phyloP scores from a whole-genome alignment of 2,888 invertebrate species.

The Orchestes rusci region DNA sequence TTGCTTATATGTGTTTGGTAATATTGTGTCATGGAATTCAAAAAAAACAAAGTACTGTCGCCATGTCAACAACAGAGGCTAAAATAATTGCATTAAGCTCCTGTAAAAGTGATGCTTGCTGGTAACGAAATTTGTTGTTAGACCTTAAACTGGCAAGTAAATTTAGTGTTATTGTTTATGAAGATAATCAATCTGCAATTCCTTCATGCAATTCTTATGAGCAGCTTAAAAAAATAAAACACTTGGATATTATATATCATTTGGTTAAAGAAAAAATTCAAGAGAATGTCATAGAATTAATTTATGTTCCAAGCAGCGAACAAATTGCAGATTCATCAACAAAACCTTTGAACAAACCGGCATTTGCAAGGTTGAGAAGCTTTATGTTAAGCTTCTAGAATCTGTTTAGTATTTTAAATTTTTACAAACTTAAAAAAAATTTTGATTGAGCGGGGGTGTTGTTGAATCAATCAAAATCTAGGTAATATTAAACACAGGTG shows the following conservation, averaged over 20 bases:
- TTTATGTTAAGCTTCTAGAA: not conserved
- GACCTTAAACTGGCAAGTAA: not conserved
- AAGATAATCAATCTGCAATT: too few species aligned
- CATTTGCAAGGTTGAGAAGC: slow-evolving; percentile 3
- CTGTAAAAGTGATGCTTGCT: slow-evolving; percentile 4
- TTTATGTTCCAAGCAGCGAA: slow-evolving; percentile 6
- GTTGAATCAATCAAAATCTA: too few species aligned
- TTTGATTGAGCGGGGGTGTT: slow-evolving; percentile 3
- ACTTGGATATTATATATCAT: too few species aligned
- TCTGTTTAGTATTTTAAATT: not conserved
- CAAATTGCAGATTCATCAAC: slow-evolving; percentile 11
- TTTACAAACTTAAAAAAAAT: not conserved
- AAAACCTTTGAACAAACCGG: slow-evolving; percentile 8
- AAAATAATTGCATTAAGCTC: slow-evolving; percentile 30
- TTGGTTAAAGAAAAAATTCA: slow-evolving; percentile 12
- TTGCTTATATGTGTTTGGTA: slow-evolving; percentile 3
- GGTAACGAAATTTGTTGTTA: slow-evolving; percentile 3
- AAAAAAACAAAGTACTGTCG: slow-evolving; percentile 28
- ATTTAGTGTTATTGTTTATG: slow-evolving; percentile 1
- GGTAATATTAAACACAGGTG: too few species aligned
- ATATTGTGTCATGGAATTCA: slow-evolving; percentile 4
- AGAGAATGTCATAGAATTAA: slow-evolving; percentile 10
- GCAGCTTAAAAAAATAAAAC: too few species aligned
- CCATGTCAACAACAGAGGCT: slow-evolving; percentile 32
- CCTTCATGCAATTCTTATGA: too few species aligned